Percentiles rank a stretch among this genome's conserved stretches.
Conservation (phyloP, 2,888 invertebrate species). For the Drosophila meridiana region DNA sequence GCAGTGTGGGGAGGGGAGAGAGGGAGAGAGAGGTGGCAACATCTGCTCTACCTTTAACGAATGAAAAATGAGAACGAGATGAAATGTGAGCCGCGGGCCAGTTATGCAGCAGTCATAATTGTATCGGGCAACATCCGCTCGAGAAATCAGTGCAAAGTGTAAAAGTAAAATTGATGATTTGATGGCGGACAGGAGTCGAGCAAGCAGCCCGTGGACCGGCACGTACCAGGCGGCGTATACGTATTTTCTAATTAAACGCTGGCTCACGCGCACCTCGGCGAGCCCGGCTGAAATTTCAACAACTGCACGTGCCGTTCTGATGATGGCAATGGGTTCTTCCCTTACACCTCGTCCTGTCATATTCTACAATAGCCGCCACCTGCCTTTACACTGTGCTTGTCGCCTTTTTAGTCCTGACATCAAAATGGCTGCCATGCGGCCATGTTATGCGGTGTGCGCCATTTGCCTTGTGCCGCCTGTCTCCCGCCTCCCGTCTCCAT, state of each 20-base stretch:
- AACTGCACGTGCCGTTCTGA: conserved; percentile 67
- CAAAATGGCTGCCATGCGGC: conserved; percentile 76
- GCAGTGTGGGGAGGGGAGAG: conserved; percentile 6
- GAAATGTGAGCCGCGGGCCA: conserved; percentile 9
- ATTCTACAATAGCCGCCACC: conserved; percentile 33
- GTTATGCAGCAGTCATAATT: conserved; percentile 38
- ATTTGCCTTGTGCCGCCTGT: conserved; percentile 8
- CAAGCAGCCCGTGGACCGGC: conserved; percentile 24
- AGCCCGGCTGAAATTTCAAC: conserved; percentile 54
- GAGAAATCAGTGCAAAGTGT: conserved; percentile 39
- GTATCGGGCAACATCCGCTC: conserved; percentile 30
- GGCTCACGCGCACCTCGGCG: conserved; percentile 21
- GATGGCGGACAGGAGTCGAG: conserved; percentile 54
- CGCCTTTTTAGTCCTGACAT: conserved; percentile 63
- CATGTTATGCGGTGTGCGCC: conserved; percentile 48
- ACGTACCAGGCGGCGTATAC: conserved; percentile 71
- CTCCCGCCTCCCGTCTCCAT: background rate
- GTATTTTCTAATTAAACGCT: conserved; percentile 76
- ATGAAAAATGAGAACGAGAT: conserved; percentile 7
- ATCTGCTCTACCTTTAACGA: background rate
- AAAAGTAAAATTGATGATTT: conserved; percentile 72
- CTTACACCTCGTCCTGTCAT: background rate
- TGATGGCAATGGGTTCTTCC: conserved; percentile 16
- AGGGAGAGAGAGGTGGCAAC: conserved; percentile 1
- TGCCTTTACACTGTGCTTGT: conserved; percentile 44